These are phyloP conservation scores for Rousettus leschenaultii DNA, from an alignment of 2,113 vertebrate species.

Conservation along the genomic window DNA sequence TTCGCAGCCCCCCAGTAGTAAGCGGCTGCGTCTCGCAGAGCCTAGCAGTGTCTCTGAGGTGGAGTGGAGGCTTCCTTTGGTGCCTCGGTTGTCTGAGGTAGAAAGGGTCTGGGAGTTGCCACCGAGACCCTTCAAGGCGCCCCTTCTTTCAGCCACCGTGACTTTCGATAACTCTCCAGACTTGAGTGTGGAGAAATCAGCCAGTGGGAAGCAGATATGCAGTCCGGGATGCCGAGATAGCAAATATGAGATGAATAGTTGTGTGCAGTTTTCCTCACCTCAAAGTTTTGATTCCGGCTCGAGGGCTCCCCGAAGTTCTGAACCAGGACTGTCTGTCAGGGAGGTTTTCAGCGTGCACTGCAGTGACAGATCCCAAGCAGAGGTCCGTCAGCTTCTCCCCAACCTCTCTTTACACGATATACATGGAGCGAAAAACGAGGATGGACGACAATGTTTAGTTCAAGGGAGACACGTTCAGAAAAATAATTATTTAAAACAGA, in stretches of 20 bases:
- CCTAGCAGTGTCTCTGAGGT: neutral
- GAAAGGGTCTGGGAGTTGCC: conserved; percentile 11
- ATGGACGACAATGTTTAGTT: rapidly evolving
- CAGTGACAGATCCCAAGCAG: neutral
- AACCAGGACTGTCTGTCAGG: rapidly evolving
- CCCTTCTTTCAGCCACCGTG: neutral
- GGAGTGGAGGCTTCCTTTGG: neutral
- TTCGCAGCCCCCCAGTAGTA: neutral
- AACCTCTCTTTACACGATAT: rapidly evolving
- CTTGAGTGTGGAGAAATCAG: neutral
- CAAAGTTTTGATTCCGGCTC: rapidly evolving
- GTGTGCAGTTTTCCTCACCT: neutral
- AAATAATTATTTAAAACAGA: neutral
- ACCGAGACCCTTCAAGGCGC: neutral
- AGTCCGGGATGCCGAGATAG: rapidly evolving
- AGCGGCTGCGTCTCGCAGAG: conserved; percentile 4
- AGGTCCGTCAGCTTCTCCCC: neutral
- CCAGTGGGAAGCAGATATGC: rapidly evolving
- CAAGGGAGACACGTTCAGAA: neutral
- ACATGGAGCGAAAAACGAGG: rapidly evolving
- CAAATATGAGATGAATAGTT: rapidly evolving
- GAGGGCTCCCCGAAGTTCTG: neutral
- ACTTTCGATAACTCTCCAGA: neutral
- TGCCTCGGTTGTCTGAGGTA: conserved; percentile 45
- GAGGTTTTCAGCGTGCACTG: rapidly evolving